Evolutionary conservation across 2,113 vertebrate species (phyloP), one percentile per base, ranked within the genome.

Genomic region (Entelurus aequoreus): DNA sequence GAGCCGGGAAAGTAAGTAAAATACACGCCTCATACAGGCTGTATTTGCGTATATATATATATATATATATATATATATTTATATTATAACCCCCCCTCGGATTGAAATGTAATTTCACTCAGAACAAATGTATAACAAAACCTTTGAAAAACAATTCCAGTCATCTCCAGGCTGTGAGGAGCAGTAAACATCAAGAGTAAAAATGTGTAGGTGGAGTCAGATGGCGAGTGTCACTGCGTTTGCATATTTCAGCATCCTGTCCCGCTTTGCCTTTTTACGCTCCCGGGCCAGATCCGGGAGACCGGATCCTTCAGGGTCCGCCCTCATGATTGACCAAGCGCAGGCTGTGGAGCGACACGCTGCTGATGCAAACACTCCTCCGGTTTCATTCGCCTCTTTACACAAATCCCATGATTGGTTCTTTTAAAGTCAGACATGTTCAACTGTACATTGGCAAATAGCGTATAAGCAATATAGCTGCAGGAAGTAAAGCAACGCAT

Each of bases 111-210:
- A 93, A 94, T 93, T 91, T 92, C 92, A 66, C 61, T 90, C 91
- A 87, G 87, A 78, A 38, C 66, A 75, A 74, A 85, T 36, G 52
- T 60, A 81, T 70, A 79, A 80, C 60, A 70, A 80, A 80, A 83
- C 66, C 70, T 62, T 54, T 88, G 91, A 92, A 88, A 90, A 65
- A 92, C 88, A 90, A 89, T 92, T 97, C 95, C 94, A 97, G 95
- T 95, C 93, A 94, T 94, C 93, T 96, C 94, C 94, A 96, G 94
- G 93, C 94, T 94, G 93, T 90, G 89, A 93, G 86, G 76, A 93
- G 93, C 93, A 93, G 94, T 97, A 96, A 97, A 97, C 95, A 96
- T 95, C 94, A 94, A 95, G 92, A 95, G 95, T 93, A 93, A 91
- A 95, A 96, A 95, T 94, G 93, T 97, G 97, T 94, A 96, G 90